Evolutionary conservation across 2,797 vertebrate species (phyloP), one percentile per base, ranked within the genome.

Genomic region (Cheirogaleus major): DNA sequence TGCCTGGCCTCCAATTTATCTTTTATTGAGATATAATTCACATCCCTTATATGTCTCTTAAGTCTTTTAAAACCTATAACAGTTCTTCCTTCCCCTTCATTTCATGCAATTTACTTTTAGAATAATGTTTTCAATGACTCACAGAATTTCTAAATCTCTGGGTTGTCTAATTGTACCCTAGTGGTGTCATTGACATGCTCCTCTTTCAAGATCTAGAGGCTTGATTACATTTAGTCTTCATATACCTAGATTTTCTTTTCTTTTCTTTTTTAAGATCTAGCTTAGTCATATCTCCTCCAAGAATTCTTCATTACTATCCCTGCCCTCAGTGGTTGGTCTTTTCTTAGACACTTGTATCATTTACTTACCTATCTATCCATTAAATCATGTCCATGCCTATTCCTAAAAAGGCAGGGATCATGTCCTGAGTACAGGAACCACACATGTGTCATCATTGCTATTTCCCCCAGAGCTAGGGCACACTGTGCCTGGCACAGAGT

Each of bases 61-160:
- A 45, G 79, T 93, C 32, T 94, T 75, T 14, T 48, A 75, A 84
- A 94, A 75, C 27, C 22, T 52, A 25, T 70, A 81, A 1, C 8
- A 61, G 14, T 83, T 91, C 18, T 48, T 90, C 30, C 30, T 92
- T 85, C 27, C 55, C 13, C n/a, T 93, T 95, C 94, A 80, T 57
- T 89, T 85, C 57, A 59, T 94, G 41, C 6, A 70, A 10, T 85
- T 95, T 93, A 43, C 45, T 95, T 89, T 88, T 85, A 75, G 59
- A 93, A 94, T 63, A 83, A 61, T 83, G 91, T 96, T 97, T 79
- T 85, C 50, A 88, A 48, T 67, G 30, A 82, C 61, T 67, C 55
- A 18, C 48, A 50, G 61, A 88, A 88, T 94, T 96, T 93, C 79
- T 75, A 57, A 93, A 69, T 78, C 75, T 93, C 78, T 93, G 50